phyloP scores from a whole-genome alignment of 1,140 invertebrate genomes.

The Drosophila gunungcola region DNA sequence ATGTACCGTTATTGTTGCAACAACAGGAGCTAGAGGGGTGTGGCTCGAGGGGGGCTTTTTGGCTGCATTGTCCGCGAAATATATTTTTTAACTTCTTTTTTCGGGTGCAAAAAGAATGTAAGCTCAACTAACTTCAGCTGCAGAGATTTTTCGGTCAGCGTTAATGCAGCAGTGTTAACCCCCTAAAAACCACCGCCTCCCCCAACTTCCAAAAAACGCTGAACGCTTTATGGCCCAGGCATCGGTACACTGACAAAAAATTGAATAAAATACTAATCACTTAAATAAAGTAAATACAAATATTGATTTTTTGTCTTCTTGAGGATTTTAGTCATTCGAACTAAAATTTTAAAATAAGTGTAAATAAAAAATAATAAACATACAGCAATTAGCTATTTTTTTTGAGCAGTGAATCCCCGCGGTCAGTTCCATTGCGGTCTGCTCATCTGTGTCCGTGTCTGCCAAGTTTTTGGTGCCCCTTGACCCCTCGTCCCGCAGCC shows the following conservation, averaged over 20 bases:
- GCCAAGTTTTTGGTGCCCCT: slow-evolving; percentile 61
- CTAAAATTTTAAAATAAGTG: too few species aligned
- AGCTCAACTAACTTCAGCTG: slow-evolving; percentile 72
- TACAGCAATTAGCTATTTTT: background rate
- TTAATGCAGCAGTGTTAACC: slow-evolving; percentile 64
- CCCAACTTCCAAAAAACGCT: slow-evolving; percentile 7
- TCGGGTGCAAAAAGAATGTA: slow-evolving; percentile 17
- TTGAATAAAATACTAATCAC: too few species aligned
- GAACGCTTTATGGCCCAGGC: slow-evolving; percentile 67
- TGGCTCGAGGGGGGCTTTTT: background rate
- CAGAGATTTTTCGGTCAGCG: slow-evolving; percentile 72
- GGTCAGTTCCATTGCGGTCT: slow-evolving; percentile 70
- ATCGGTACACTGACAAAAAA: slow-evolving; percentile 10
- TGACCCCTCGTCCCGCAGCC: slow-evolving; percentile 12
- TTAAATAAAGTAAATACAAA: too few species aligned
- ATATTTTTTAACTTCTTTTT: slow-evolving; percentile 23
- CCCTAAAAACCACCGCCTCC: background rate
- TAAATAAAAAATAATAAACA: too few species aligned
- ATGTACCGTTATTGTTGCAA: slow-evolving; percentile 73
- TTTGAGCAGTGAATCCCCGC: slow-evolving; percentile 16
- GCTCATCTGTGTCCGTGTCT: slow-evolving; percentile 67
- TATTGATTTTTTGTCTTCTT: too few species aligned
- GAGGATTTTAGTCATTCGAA: too few species aligned
- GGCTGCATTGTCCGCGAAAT: slow-evolving; percentile 75
- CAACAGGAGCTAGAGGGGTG: slow-evolving; percentile 5